These are phyloP conservation scores for zebrafish (Danio rerio) DNA, from an alignment of 2,113 vertebrate species.

Conservation along the genomic window DNA sequence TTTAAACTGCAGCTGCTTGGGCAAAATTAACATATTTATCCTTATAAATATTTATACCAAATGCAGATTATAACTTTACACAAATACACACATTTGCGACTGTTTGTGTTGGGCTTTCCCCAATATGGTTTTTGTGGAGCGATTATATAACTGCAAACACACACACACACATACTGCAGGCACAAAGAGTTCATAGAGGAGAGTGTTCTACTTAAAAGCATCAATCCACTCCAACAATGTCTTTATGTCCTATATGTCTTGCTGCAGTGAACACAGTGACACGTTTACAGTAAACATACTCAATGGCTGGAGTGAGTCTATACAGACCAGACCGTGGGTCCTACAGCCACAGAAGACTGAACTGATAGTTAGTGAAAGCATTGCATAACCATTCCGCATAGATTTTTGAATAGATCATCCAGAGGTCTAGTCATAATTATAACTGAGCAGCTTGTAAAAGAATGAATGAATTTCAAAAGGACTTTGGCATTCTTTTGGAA, in stretches of 20 bases:
- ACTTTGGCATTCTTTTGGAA: not conserved
- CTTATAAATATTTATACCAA: slow-evolving; percentile 43
- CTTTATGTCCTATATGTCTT: slow-evolving; percentile 12
- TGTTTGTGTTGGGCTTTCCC: slow-evolving; percentile 16
- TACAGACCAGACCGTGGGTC: not conserved
- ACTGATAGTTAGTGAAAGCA: not conserved
- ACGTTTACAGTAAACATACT: slow-evolving; percentile 17
- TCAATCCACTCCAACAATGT: not conserved
- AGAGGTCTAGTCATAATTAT: not conserved
- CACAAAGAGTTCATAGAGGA: not conserved
- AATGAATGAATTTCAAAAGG: not conserved
- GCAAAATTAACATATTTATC: not conserved
- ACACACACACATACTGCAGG: slow-evolving; percentile 16
- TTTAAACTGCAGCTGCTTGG: not conserved
- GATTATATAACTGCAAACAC: slow-evolving; percentile 43
- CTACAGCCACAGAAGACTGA: slow-evolving; percentile 11
- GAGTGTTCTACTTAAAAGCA: not conserved
- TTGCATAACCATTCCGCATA: slow-evolving; percentile 8
- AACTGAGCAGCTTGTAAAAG: not conserved
- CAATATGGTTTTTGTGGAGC: not conserved
- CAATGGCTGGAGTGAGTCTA: not conserved
- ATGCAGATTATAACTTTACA: slow-evolving; percentile 15
- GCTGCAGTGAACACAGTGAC: slow-evolving; percentile 5
- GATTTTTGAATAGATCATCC: not conserved
- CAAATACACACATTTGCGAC: not conserved